phyloP scores from a whole-genome alignment of 2,888 invertebrate species.

The Melanchra persicariae region DNA sequence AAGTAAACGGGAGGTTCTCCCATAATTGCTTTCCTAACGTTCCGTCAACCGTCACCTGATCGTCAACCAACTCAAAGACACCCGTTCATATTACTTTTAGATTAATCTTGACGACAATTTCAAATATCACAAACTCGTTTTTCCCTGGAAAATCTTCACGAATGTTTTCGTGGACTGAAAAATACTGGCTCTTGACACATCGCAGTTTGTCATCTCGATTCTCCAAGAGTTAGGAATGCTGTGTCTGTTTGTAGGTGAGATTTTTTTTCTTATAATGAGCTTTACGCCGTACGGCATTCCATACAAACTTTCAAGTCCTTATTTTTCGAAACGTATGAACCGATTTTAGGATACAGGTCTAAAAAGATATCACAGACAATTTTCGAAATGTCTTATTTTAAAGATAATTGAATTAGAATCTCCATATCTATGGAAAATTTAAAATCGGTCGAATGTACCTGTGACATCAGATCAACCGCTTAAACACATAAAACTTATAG shows the following conservation, averaged over 20 bases:
- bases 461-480: no score
- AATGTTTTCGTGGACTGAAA: background rate
- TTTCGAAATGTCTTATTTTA: no score
- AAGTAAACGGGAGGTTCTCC: constrained; percentile 7
- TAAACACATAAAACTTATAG: no score
- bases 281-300: no score
- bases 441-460: no score
- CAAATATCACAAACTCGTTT: constrained; percentile 32
- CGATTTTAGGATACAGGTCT: no score
- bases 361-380: no score
- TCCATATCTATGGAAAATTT: no score
- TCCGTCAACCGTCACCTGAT: constrained; percentile 29
- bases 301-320: no score
- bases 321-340: no score
- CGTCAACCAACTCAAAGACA: constrained; percentile 10
- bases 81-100: constrained; percentile 45
- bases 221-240: background rate
- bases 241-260: background rate
- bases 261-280: background rate
- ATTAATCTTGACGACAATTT: constrained; percentile 35
- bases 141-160: background rate
- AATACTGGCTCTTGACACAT: background rate
- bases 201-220: constrained; percentile 11
- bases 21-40: constrained; percentile 39
- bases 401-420: no score